Base-by-base conservation (phyloP, 1,140 invertebrate species). In the Frieseomelitta varia region DNA sequence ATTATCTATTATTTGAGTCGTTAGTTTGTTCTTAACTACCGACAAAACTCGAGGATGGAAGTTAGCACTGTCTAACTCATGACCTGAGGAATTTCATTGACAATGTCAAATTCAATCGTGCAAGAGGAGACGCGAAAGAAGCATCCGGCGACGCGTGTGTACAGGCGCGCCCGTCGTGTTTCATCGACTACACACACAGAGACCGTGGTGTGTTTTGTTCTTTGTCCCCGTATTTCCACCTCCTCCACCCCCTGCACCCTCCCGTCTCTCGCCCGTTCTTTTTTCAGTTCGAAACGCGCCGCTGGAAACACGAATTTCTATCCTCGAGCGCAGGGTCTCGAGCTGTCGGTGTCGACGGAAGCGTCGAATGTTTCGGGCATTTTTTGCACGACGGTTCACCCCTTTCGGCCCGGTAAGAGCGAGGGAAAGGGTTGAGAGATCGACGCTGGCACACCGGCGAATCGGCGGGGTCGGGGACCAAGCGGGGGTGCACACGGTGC, bases 401-500 rank as follows among this genome's bases (percentile, higher is more conserved):
- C 71, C 71, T 71, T 74, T 55, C 21, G 3, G 39, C 77, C 56
- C 81, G 8, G 39, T 67, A 39, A 79, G 71, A 73, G 85, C 6
- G 65, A 79, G 30, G 30, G 61, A 79, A 61, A 68, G 53, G 67
- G 53, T 58, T 63, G 79, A 76, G 75, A 74, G 74, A 77, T 82
- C 58, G 76, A 76, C 63, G 84, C 51, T 85, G 87, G 80, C 74
- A 89, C 72, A 89, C 72, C 79, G 85, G 79, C 68, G 79, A 87
- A 85, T 88, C 81, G 85, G 76, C 76, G 75, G 67, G 84, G 65
- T 68, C 76, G 85, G 73, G 72, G 78, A 81, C 69, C 69, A 81
- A 77, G 82, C 63, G 81, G 85, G 82, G 86, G 81, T 91, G 92
- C 91, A 91, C 91, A 91, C 89, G 86, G 87, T 88, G 91, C 90